These are phyloP conservation scores for Orientallactaga bullata DNA, from an alignment of 2,113 vertebrate species.

Conservation along the genomic window DNA sequence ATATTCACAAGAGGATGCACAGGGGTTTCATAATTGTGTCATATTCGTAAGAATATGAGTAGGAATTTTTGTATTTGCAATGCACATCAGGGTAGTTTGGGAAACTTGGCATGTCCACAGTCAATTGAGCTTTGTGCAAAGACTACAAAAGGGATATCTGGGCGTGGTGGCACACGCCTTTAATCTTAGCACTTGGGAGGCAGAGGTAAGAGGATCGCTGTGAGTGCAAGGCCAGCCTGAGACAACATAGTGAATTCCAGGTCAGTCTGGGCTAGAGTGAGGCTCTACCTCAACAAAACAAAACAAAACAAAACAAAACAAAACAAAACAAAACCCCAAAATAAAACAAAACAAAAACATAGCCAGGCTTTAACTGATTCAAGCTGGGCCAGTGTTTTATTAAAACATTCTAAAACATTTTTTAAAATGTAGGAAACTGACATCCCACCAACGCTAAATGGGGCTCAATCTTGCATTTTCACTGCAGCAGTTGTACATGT, in stretches of 20 bases:
- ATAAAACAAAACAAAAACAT: too few species aligned
- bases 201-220: too few species aligned
- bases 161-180: too few species aligned
- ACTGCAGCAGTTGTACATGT: not conserved
- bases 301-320: too few species aligned
- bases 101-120: not conserved
- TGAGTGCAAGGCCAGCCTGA: too few species aligned
- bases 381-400: not conserved
- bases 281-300: too few species aligned
- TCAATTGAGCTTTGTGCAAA: not conserved
- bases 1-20: not conserved
- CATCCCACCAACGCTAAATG: not conserved
- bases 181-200: too few species aligned
- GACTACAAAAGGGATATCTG: not conserved
- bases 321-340: too few species aligned
- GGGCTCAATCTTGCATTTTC: not conserved
- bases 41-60: not conserved
- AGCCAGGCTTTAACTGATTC: not conserved
- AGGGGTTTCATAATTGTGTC: not conserved
- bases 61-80: not conserved
- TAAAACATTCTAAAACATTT: constrained; percentile 29
- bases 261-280: too few species aligned
- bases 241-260: too few species aligned
- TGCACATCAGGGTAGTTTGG: not conserved
- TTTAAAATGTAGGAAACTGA: not conserved